Base-by-base conservation (phyloP, 2,797 vertebrate genomes). In the Notamacropus eugenii region DNA sequence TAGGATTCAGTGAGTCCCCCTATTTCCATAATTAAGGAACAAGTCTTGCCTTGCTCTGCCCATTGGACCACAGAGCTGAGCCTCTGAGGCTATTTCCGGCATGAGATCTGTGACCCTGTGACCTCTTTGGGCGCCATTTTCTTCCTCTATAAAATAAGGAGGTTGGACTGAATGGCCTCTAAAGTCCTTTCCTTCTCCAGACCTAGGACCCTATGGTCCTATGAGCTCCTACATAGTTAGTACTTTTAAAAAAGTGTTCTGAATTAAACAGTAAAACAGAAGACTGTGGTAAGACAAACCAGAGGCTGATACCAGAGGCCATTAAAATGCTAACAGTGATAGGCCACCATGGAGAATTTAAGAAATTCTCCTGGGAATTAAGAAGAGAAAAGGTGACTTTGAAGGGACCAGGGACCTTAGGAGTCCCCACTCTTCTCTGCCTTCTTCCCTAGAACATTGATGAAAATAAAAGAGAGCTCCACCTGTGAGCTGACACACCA, bases 341-440 rank as follows among this genome's bases (percentile, higher is more conserved):
- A 0, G 1, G 29, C 46, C 5, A 22, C 34, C 14, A 16, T 40
- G 0, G 1, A 28, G n/a, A 74, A 40, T 9, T 74, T 12, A 74
- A 74, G 67, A 74, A 74, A 74, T 74, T 5, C 67, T 74, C 19
- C 59, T 90, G 55, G 56, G 28, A 16, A 3, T 13, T 4, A 57
- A 10, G 22, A 0, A 1, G 46, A 58, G n/a, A 1, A 4, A 9
- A 6, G 3, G 19, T 40, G 67, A 5, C n/a, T 40, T 74, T 74
- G 12, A 34, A 82, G n/a, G 16, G 16, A 40, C 16, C 16, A 40
- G 56, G 10, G 28, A 3, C 0, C 13, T 0, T 0, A 0, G 0
- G 46, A n/a, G 29, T 9, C 40, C 55, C 74, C n/a, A 10, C 67
- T 40, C 22, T 31, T 40, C 2, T 4, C 27, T 4, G 19, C 22